Evolutionary conservation across 2,113 vertebrate genomes (phyloP).

Genomic region (Cygnus atratus): DNA sequence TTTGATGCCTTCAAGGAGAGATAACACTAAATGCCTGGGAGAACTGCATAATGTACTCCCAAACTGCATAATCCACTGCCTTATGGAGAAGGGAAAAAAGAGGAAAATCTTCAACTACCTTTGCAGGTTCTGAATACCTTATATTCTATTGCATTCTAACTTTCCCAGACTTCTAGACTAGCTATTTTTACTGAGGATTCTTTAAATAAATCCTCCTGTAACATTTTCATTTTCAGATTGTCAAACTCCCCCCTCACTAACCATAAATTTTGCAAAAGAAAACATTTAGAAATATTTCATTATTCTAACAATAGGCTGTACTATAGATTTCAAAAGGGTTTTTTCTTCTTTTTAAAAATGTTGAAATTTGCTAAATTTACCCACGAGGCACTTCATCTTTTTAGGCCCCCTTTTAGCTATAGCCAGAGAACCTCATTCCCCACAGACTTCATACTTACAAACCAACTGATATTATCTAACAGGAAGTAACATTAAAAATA

Average conservation of each 20-base stretch:
- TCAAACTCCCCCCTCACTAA: not conserved
- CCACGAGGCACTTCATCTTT: not conserved
- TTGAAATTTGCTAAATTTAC: not conserved
- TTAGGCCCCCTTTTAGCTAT: not conserved
- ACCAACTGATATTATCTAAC: not conserved
- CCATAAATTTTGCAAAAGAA: not conserved
- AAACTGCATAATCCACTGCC: not conserved
- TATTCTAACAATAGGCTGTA: not conserved
- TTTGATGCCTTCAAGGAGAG: not conserved
- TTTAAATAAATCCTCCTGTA: not conserved
- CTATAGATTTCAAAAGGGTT: not conserved
- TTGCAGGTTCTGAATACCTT: not conserved
- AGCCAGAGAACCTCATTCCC: not conserved
- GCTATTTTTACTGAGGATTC: not conserved
- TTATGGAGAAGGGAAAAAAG: not conserved
- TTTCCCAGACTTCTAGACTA: not conserved
- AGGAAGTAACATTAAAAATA: not conserved
- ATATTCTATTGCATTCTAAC: not conserved
- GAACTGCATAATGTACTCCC: not conserved
- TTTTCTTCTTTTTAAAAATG: not conserved
- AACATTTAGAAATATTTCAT: not conserved
- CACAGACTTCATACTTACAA: not conserved
- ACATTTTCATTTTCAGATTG: not conserved
- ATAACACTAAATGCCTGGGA: not conserved
- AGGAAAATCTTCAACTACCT: not conserved